Percentiles rank a stretch among this genome's conserved stretches.
phyloP scores from a whole-genome alignment of 2,113 vertebrate species.

The Trematomus loennbergii region DNA sequence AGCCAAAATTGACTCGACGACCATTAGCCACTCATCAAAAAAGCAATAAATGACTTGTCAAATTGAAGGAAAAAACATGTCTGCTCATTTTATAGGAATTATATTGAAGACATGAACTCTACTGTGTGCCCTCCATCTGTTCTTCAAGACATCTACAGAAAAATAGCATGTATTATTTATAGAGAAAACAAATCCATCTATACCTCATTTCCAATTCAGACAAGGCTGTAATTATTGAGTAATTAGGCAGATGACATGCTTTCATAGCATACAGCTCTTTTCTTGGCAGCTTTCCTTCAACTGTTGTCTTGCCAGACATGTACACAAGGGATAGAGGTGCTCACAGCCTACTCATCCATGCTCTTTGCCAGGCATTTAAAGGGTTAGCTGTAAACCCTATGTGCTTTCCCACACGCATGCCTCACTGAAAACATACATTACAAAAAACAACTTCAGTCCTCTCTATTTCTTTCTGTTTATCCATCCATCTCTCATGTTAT shows the following conservation, averaged over 20 bases:
- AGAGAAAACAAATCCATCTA: slow-evolving; percentile 35
- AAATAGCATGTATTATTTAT: slow-evolving; percentile 37
- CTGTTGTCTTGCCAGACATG: slow-evolving; percentile 52
- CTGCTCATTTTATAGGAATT: slow-evolving; percentile 7
- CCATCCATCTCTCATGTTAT: slow-evolving; percentile 10
- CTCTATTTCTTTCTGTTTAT: slow-evolving; percentile 20
- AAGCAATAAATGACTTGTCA: slow-evolving; percentile 19
- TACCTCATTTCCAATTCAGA: slow-evolving; percentile 51
- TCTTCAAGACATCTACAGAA: slow-evolving; percentile 13
- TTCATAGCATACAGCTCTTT: slow-evolving; percentile 43
- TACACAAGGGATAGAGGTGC: slow-evolving; percentile 42
- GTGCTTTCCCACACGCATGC: slow-evolving; percentile 42
- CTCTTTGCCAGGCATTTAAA: slow-evolving; percentile 52
- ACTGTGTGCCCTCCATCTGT: slow-evolving; percentile 6
- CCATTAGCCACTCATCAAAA: slow-evolving; percentile 26
- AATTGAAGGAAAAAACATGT: neutral
- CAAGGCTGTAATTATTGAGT: slow-evolving; percentile 48
- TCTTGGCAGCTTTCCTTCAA: slow-evolving; percentile 37
- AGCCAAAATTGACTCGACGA: slow-evolving; percentile 10
- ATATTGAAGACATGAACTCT: neutral
- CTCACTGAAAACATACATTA: slow-evolving; percentile 19
- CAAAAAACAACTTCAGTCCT: slow-evolving; percentile 16
- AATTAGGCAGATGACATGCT: slow-evolving; percentile 61
- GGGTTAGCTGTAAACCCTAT: slow-evolving; percentile 46
- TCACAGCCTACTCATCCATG: slow-evolving; percentile 27